These are phyloP conservation scores for Dryas iulia DNA, from an alignment of 1,140 invertebrate species.

Conservation along the genomic window DNA sequence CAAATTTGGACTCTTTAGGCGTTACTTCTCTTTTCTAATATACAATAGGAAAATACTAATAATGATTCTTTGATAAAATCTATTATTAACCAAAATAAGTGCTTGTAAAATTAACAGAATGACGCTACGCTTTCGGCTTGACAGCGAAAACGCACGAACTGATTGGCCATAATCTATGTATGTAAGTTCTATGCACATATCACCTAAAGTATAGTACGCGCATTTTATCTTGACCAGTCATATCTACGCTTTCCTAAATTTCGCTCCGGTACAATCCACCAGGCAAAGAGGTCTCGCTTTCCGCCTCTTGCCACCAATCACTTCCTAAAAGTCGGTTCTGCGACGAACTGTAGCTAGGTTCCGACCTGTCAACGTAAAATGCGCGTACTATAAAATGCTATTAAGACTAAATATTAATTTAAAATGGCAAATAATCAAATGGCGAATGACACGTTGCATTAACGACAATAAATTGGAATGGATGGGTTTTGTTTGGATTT, in stretches of 20 bases:
- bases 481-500: background rate
- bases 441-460: background rate
- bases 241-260: no score
- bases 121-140: background rate
- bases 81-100: background rate
- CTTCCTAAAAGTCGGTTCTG: no score
- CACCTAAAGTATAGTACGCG: no score
- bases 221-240: no score
- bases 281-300: no score
- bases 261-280: no score
- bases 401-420: background rate
- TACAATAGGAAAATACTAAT: background rate
- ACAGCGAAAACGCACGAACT: background rate
- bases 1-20: background rate
- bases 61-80: background rate
- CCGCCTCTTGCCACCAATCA: no score
- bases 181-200: constrained; percentile 19
- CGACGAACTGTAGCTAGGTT: no score
- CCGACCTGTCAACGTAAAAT: no score
- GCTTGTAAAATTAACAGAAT: background rate
- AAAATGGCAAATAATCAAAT: background rate
- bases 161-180: no score
- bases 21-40: background rate
- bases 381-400: no score
- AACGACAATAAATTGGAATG: background rate